A percentile compares a stretch with the other conserved stretches of the same genome.
These are phyloP conservation scores for Macrosoma leucophasiata DNA, from an alignment of 2,888 invertebrate genomes.

Conservation along the genomic window DNA sequence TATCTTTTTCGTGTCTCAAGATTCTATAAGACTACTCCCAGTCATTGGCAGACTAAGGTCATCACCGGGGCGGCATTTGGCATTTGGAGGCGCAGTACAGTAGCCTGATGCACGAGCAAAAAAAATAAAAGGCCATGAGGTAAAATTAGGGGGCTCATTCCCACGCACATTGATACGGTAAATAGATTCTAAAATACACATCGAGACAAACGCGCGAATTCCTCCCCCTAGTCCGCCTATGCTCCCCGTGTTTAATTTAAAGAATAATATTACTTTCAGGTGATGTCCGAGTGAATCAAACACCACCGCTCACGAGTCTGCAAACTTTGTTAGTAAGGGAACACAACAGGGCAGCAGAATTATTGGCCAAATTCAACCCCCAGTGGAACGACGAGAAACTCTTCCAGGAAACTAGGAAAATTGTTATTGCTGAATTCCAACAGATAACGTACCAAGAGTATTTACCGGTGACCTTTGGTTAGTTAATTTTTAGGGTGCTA, in stretches of 20 bases:
- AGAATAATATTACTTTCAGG: slow-evolving; percentile 41
- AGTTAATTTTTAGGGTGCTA: too few species aligned
- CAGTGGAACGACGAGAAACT: slow-evolving; percentile 74
- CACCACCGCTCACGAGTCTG: slow-evolving; percentile 66
- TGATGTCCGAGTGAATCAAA: slow-evolving; percentile 71
- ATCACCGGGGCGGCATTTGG: too few species aligned
- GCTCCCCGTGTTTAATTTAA: neutral
- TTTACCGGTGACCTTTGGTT: slow-evolving; percentile 73
- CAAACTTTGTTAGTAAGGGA: slow-evolving; percentile 72
- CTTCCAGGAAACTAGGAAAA: slow-evolving; percentile 72
- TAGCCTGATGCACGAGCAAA: too few species aligned
- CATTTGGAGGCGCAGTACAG: too few species aligned
- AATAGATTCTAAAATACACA: too few species aligned
- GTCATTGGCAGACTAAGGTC: too few species aligned
- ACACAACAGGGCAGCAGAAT: slow-evolving; percentile 73
- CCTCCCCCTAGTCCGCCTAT: neutral
- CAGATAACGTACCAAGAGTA: slow-evolving; percentile 78
- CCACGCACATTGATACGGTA: too few species aligned
- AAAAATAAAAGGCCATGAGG: too few species aligned
- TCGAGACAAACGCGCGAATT: too few species aligned
- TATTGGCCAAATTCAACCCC: slow-evolving; percentile 69
- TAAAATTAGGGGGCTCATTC: too few species aligned
- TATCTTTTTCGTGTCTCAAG: too few species aligned
- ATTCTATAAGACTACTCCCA: too few species aligned
- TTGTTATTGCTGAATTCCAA: slow-evolving; percentile 74